Evolutionary conservation across 2,888 invertebrate species (phyloP), one percentile per base, ranked within the genome.

Genomic region (Clepsis dumicolana): DNA sequence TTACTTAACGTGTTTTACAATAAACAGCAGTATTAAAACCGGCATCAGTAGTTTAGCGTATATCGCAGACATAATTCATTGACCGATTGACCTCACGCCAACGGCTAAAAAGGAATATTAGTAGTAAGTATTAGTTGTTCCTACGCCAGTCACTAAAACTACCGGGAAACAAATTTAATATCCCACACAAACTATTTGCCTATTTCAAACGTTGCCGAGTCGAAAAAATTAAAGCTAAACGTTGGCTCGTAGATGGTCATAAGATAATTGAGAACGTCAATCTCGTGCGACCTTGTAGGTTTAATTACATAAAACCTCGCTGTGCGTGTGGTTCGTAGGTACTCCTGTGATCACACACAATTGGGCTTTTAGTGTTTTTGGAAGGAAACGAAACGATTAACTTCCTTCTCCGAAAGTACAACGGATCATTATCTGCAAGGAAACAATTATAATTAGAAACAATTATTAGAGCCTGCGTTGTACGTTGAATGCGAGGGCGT

Each of bases 251-350:
- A 62, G 62, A 52, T 62, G 38, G 52, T 12, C 50, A 38, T 35
- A 52, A 25, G 38, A 38, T 63, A 63, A 38, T 52, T 41, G 12
- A 53, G 18, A 63, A 41, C 44, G 10, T 24, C 32, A 56, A 44
- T 56, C 32, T n/a, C 38, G 32, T 64, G 24, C 48, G 32, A 48
- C 56, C 56, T 64, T 64, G 64, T 29, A 8, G 29, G 24, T 32
- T 48, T 48, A 53, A 63, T 63, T 38, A 24, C 14, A 8, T 35
- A 25, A 63, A 25, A 12, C n/a, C 18, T 32, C 35, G 32, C 29
- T 12, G 35, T 35, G 29, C 16, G 16, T 48, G 48, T 32, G 3
- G 29, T 54, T 38, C 18, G 18, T 48, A 59, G 24, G 35, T n/a
- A 44, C 18, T 44, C 29, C 27, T 27, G 44, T 27, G 18, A 44